Evolutionary conservation across 2,888 invertebrate species (phyloP), one percentile per base, ranked within the genome.

Genomic region (Cordilura impudica): DNA sequence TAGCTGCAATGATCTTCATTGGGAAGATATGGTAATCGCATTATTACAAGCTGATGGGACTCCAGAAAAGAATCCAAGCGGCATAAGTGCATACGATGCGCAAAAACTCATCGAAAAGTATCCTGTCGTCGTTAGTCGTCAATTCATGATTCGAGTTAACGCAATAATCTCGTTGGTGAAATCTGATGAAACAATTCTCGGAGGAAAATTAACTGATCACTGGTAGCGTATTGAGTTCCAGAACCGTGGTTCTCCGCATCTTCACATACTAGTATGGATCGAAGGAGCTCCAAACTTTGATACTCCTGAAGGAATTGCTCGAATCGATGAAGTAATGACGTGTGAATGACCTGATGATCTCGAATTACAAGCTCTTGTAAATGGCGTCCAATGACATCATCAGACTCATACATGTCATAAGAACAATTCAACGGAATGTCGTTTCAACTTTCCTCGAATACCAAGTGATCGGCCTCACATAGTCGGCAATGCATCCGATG

Each of bases 391-490:
- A 21, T 31, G 74, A n/a, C 83, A 84, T 66, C 53, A 47, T 21
- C 84, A 84, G 74, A 83, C 80, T 31, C 49, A 53, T 19, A 81
- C 82, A 8, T 75, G 81, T 23, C 31, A 31, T 10, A 31, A 31
- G 31, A 31, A 31, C 31, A 31, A 31, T 31, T 31, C 31, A 6
- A 31, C 10, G 10, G 31, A 31, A 6, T 31, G 31, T 31, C 31
- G 31, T 31, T 31, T 31, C 31, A 31, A 31, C 31, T 31, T 7
- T 31, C 31, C 31, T 31, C 31, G 31, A 31, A 31, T 31, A 7
- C 31, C 31, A 31, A 31, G 31, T 31, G 31, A 31, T 10, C 31
- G 31, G 10, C 6, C 31, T 31, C 31, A 31, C 31, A 31, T 31
- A 31, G 31, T 31, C n/a, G 31, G n/a, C n/a, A n/a, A n/a, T n/a